phyloP scores from a whole-genome alignment of 2,113 vertebrate species.

The Crotalus horridus region DNA sequence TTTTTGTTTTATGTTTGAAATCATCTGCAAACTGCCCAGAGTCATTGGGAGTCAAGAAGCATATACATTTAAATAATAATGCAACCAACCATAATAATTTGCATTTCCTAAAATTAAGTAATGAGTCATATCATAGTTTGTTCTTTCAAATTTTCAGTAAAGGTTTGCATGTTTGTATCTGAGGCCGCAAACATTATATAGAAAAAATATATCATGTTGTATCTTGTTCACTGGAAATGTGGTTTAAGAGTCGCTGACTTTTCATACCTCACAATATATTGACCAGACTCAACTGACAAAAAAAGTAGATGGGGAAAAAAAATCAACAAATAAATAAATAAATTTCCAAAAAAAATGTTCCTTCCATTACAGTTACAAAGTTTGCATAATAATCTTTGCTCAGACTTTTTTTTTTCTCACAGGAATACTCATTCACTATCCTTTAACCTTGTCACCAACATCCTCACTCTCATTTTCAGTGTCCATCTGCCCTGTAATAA shows the following conservation, averaged over 20 bases:
- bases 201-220: not conserved
- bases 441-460: not conserved
- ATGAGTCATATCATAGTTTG: not conserved
- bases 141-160: not conserved
- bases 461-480: not conserved
- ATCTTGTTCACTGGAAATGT: not conserved
- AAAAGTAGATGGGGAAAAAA: not conserved
- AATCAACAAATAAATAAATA: not conserved
- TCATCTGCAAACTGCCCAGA: not conserved
- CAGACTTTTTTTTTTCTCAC: not conserved
- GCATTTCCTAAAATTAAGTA: not conserved
- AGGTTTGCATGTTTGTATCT: not conserved
- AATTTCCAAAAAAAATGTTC: not conserved
- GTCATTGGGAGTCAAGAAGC: not conserved
- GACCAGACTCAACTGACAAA: not conserved
- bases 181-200: not conserved
- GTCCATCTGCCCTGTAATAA: not conserved
- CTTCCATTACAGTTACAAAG: not conserved
- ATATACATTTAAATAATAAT: not conserved
- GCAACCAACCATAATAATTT: not conserved
- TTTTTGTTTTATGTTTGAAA: not conserved
- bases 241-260: no score
- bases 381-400: not conserved
- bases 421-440: not conserved
- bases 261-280: not conserved